A percentile compares a stretch with the other conserved stretches of the same genome.
Conservation (phyloP, 2,113 vertebrate genomes). For the Ahaetulla prasina region DNA sequence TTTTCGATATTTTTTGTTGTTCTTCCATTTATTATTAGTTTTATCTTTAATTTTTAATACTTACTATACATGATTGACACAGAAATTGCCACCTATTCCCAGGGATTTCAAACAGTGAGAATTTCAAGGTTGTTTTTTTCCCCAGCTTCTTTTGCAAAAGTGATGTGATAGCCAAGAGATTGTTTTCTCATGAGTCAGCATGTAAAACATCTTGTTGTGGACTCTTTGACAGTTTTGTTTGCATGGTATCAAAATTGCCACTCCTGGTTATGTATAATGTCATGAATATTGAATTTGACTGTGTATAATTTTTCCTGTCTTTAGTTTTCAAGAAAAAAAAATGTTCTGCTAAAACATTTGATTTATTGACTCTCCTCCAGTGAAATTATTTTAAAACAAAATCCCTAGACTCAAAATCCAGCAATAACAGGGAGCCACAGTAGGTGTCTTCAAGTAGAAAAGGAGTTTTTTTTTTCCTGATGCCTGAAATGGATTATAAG, state of each 20-base stretch:
- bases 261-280: neutral
- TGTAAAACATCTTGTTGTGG: neutral
- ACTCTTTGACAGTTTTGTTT: neutral
- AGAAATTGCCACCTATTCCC: neutral
- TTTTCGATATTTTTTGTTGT: too few relatives aligned
- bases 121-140: neutral
- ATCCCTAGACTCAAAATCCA: neutral
- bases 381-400: neutral
- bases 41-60: neutral
- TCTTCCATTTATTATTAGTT: neutral
- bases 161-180: neutral
- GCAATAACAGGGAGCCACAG: neutral
- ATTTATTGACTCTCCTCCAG: neutral
- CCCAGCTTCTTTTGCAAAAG: neutral
- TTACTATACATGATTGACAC: neutral
- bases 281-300: neutral
- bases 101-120: neutral
- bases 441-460: neutral
- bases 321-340: neutral
- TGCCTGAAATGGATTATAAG: neutral
- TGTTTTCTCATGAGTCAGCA: constrained; percentile 19
- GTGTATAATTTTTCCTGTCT: neutral
- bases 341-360: neutral
- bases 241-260: neutral
- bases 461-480: neutral